Evolutionary conservation across 2,113 vertebrate species (phyloP).

Genomic region (Setophaga coronata): DNA sequence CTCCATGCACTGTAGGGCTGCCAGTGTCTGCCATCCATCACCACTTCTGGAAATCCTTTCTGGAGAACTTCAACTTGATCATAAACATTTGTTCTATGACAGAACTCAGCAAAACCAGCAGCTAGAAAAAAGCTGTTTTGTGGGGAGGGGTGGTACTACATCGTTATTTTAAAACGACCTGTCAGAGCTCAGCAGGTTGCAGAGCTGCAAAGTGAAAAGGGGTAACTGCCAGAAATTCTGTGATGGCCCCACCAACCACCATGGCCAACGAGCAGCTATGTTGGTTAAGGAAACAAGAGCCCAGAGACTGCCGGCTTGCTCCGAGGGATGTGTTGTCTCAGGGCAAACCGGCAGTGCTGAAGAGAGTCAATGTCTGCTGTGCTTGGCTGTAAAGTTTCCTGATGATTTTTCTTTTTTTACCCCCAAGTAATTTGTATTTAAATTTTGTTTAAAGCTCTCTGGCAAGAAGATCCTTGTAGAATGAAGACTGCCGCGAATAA

Average conservation of each 20-base stretch:
- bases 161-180: not conserved
- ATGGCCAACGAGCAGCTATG: not conserved
- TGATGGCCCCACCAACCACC: not conserved
- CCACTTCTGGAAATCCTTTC: not conserved
- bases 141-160: rapidly evolving
- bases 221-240: not conserved
- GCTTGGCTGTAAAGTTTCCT: constrained; percentile 17
- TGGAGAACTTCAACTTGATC: not conserved
- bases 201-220: not conserved
- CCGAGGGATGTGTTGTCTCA: not conserved
- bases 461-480: not conserved
- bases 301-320: not conserved
- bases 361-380: not conserved
- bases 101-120: not conserved
- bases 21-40: not conserved
- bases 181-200: not conserved
- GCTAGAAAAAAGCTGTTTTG: not conserved
- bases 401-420: not conserved
- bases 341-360: not conserved
- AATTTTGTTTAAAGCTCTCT: not conserved
- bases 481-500: not conserved
- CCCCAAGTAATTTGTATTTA: not conserved
- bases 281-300: not conserved
- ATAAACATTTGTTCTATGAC: constrained; percentile 13
- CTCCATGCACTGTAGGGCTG: not conserved